These are phyloP conservation scores for Pyrgus malvae DNA, from an alignment of 2,888 invertebrate genomes.

Conservation along the genomic window DNA sequence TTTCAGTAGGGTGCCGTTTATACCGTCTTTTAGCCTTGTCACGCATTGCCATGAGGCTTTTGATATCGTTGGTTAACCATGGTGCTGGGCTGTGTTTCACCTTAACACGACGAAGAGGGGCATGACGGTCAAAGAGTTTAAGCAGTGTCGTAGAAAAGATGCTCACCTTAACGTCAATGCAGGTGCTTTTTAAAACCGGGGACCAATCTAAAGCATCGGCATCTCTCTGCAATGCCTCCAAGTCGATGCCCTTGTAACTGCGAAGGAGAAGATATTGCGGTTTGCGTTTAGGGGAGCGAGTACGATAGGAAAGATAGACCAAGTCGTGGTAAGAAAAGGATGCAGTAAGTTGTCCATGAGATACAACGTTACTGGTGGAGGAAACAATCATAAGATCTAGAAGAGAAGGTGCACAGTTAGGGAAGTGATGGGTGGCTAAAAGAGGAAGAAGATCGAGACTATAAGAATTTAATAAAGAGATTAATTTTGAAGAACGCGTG, in stretches of 20 bases:
- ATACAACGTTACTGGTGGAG: no score
- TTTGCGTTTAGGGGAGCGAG: not conserved
- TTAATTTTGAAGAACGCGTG: not conserved
- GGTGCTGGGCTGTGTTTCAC: not conserved
- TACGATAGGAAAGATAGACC: no score
- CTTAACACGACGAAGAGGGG: not conserved
- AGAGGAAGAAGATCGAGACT: not conserved
- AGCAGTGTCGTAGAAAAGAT: not conserved
- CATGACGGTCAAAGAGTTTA: not conserved
- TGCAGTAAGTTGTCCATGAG: no score
- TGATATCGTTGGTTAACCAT: not conserved
- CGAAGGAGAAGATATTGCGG: constrained; percentile 1
- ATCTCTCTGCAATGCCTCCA: not conserved
- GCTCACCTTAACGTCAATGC: not conserved
- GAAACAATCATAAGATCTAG: no score
- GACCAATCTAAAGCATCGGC: not conserved
- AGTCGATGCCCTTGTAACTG: not conserved
- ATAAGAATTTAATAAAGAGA: not conserved
- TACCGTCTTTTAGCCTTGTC: not conserved
- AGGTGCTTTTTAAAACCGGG: not conserved
- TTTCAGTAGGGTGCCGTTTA: not conserved
- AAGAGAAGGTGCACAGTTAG: no score
- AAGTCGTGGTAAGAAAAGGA: not conserved
- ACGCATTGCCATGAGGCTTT: not conserved
- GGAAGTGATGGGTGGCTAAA: not conserved